Percentiles rank a stretch among this genome's conserved stretches.
These are phyloP conservation scores for Takifugu ocellatus DNA, from an alignment of 2,797 vertebrate genomes.

Conservation along the genomic window DNA sequence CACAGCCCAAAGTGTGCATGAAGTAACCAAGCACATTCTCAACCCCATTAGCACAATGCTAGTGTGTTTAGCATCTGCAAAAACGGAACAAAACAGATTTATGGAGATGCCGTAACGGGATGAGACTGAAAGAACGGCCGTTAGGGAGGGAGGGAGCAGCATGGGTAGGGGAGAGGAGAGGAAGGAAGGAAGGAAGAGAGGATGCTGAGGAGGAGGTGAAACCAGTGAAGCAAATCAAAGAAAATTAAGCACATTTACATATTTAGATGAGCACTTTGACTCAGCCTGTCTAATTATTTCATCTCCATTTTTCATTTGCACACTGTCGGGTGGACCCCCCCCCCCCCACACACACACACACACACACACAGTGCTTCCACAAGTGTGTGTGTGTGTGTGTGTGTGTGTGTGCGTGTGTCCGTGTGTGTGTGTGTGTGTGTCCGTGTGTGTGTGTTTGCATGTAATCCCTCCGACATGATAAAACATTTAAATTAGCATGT, in stretches of 20 bases:
- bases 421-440: constrained; percentile 8
- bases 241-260: constrained; percentile 84
- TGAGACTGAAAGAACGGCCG: no score
- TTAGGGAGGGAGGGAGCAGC: constrained; percentile 12
- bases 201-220: constrained; percentile 35
- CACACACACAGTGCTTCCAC: constrained; percentile 30
- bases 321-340: constrained; percentile 60
- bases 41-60: no score
- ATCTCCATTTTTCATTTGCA: constrained; percentile 77
- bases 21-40: no score
- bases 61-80: no score
- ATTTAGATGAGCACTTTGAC: constrained; percentile 80
- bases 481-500: constrained; percentile 54
- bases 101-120: no score
- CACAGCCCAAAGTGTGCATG: no score
- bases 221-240: constrained; percentile 78
- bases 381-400: constrained; percentile 24
- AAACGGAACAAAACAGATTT: no score
- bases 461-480: constrained; percentile 29
- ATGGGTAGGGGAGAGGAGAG: constrained; percentile 18
- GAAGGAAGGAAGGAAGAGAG: constrained; percentile 49
- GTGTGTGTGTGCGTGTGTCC: constrained; percentile 12
- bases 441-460: constrained; percentile 6
- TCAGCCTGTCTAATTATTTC: constrained; percentile 82
- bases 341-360: constrained; percentile 32